Evolutionary conservation across 2,113 vertebrate species (phyloP).

Genomic region (Nyctibius bracteatus): DNA sequence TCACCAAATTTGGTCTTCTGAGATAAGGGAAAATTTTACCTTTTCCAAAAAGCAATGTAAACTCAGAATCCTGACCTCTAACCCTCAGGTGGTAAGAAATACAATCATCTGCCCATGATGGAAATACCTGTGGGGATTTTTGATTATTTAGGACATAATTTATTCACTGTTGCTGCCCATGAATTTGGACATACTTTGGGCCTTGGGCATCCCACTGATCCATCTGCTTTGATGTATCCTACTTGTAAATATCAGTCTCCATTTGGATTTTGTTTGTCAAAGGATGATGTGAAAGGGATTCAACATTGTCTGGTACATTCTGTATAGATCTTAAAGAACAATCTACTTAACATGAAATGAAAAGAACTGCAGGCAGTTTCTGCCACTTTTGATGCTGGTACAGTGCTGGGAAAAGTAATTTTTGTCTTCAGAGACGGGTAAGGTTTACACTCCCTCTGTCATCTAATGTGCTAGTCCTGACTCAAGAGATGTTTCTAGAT

Average conservation of each 20-base stretch:
- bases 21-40: background rate
- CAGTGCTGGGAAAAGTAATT: conserved; percentile 54
- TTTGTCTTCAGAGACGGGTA: conserved; percentile 62
- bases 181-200: conserved; percentile 79
- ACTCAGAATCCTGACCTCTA: background rate
- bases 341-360: background rate
- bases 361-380: background rate
- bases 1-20: background rate
- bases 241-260: conserved; percentile 72
- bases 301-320: conserved; percentile 69
- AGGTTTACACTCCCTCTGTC: background rate
- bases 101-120: background rate
- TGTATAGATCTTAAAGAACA: background rate
- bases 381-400: conserved; percentile 52
- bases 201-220: conserved; percentile 75
- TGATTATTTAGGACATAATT: conserved; percentile 72
- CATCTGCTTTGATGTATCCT: conserved; percentile 77
- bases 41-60: background rate
- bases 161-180: conserved; percentile 80
- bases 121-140: background rate
- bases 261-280: conserved; percentile 68
- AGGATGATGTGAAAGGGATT: conserved; percentile 73
- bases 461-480: background rate
- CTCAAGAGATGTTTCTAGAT: background rate
- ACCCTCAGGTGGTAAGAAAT: background rate